phyloP scores from a whole-genome alignment of 2,797 vertebrate species.

The Sebastes trivittatus region DNA sequence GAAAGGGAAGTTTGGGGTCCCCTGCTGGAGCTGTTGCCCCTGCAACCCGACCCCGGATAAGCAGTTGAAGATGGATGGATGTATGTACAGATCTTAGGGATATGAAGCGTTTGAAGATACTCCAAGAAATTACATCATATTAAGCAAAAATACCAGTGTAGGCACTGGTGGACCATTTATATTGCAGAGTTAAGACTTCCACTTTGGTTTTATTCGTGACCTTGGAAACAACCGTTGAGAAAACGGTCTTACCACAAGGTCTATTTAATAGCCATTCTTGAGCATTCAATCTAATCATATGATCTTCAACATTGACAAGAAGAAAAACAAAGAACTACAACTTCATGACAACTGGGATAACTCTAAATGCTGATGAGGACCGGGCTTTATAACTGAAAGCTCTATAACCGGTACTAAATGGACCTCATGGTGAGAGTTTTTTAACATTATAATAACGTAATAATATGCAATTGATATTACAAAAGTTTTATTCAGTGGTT shows the following conservation, averaged over 20 bases:
- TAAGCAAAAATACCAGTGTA: not conserved
- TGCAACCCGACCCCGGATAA: no score
- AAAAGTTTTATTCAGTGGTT: not conserved
- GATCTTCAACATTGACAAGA: not conserved
- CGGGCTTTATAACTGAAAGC: not conserved
- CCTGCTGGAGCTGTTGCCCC: no score
- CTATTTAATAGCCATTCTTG: not conserved
- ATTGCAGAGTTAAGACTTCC: no score
- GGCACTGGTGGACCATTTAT: no score
- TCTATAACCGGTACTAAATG: not conserved
- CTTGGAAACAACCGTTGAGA: rapidly evolving
- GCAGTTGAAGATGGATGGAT: no score
- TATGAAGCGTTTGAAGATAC: not conserved
- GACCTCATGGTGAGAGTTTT: not conserved
- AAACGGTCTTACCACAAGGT: not conserved
- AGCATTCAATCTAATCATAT: not conserved
- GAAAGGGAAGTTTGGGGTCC: no score
- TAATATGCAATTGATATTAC: not conserved
- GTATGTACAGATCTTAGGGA: not conserved
- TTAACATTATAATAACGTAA: not conserved
- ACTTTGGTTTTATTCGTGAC: no score
- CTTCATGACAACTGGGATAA: not conserved
- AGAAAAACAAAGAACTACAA: not conserved
- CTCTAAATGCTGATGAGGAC: not conserved
- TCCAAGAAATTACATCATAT: not conserved